Percentiles rank a stretch among this genome's conserved stretches.
phyloP scores from a whole-genome alignment of 2,888 invertebrate genomes.

The Rhynchonema sp. region DNA sequence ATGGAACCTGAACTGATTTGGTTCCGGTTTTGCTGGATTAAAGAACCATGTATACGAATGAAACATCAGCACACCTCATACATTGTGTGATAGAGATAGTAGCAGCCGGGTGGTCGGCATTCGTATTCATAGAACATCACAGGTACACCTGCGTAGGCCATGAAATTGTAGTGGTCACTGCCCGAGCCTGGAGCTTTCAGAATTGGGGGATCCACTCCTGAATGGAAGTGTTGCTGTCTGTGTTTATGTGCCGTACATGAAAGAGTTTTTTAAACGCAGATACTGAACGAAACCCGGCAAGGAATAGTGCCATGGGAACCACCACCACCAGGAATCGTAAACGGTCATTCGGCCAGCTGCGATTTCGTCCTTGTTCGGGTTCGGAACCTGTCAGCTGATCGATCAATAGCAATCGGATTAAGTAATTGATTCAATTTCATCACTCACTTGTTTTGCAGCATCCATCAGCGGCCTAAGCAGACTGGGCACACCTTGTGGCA shows the following conservation, averaged over 20 bases:
- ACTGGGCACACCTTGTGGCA: neutral
- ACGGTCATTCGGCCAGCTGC: slow-evolving; percentile 17
- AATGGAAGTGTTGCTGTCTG: too few species aligned
- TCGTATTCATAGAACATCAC: slow-evolving; percentile 26
- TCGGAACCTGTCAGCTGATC: slow-evolving; percentile 13
- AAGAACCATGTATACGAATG: too few species aligned
- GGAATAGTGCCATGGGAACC: neutral
- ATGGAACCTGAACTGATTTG: too few species aligned
- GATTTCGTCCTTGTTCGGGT: slow-evolving; percentile 23
- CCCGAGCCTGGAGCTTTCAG: slow-evolving; percentile 23
- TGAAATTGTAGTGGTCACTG: slow-evolving; percentile 30
- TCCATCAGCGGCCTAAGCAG: neutral
- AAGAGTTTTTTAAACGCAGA: too few species aligned
- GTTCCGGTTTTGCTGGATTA: too few species aligned
- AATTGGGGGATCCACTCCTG: neutral
- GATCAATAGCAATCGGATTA: neutral
- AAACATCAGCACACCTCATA: too few species aligned
- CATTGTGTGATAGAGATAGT: slow-evolving; percentile 30
- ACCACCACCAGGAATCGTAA: slow-evolving; percentile 26
- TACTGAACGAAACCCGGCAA: too few species aligned
- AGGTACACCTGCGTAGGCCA: slow-evolving; percentile 27
- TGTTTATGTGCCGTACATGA: too few species aligned
- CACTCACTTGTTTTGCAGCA: neutral
- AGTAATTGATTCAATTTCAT: neutral
- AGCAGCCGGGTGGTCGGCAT: slow-evolving; percentile 14